Base-by-base conservation (phyloP, 1,140 invertebrate genomes). In the Hylaeus volcanicus region DNA sequence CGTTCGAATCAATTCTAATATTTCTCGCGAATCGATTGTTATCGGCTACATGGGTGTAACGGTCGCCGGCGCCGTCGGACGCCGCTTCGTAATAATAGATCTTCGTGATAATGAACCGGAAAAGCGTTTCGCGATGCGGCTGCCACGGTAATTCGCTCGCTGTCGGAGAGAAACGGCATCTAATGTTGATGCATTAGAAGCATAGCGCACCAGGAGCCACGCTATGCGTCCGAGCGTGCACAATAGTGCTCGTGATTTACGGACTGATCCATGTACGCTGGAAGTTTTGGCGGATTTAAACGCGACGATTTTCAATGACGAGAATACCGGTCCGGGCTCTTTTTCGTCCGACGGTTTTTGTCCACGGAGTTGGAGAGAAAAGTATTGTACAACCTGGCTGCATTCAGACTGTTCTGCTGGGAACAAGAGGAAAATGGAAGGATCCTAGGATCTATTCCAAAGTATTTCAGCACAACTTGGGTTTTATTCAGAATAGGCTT, bases 1-100 rank as follows among this genome's bases (percentile, higher is more conserved):
- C 71, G 81, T 76, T 45, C 74, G 77, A 79, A 83, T 79, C 64
- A 78, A 83, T 83, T 83, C 68, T 65, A 79, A 83, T 79, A 83
- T 83, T 83, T 83, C 81, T 83, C 71, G 76, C 56, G 71, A 60
- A 80, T 74, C 70, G 69, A 83, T 83, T 83, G 69, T 72, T 81
- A 83, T 74, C 81, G 75, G 56, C 41, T 37, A 2, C 26, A 12
- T 3, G 61, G 55, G 26, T 26, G 72, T 37, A 41, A 60, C 72
- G 72, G 51, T 66, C 56, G 41, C 58, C 14, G 26, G 15, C 41
- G n/a, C 61, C 69, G 69, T 60, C 70, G 51, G 12, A 12, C 41
- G n/a, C 26, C 15, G 56, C 48, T 55, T 78, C 76, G 39, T 75
- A 75, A 80, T 80, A 80, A 80, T 75, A 80, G 78, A 80, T 80